phyloP scores from a whole-genome alignment of 2,888 invertebrate genomes.

The Chouioia cunea region DNA sequence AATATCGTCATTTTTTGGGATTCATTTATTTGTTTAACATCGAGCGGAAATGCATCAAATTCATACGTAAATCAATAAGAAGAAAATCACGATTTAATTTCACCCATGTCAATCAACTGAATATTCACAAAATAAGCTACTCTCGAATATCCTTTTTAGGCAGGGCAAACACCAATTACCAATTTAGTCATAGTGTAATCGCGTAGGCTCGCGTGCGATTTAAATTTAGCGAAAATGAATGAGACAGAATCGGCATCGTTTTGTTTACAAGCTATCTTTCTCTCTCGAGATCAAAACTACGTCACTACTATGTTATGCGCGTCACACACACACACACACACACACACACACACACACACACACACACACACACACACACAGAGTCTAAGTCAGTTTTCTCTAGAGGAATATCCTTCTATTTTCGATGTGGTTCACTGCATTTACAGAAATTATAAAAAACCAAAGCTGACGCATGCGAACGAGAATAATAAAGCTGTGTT shows the following conservation, averaged over 20 bases:
- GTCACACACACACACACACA: too few relatives aligned
- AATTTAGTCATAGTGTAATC: slow-evolving; percentile 20
- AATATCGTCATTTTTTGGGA: too few relatives aligned
- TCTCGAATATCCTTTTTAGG: slow-evolving; percentile 19
- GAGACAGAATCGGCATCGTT: slow-evolving; percentile 29
- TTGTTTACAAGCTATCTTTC: slow-evolving; percentile 20
- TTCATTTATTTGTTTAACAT: too few relatives aligned
- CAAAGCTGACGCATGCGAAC: too few relatives aligned
- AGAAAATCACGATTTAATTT: too few relatives aligned
- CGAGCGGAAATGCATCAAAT: too few relatives aligned
- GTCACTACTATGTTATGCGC: slow-evolving; percentile 1
- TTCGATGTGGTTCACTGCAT: slow-evolving; percentile 17
- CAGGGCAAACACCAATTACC: slow-evolving; percentile 10
- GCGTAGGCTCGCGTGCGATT: neutral
- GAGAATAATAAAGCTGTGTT: too few relatives aligned
- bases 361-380: too few relatives aligned
- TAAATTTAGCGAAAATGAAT: slow-evolving; percentile 32
- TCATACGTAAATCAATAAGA: too few relatives aligned
- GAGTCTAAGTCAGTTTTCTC: slow-evolving; percentile 1
- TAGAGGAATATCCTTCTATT: neutral
- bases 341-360: too few relatives aligned
- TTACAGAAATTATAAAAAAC: neutral
- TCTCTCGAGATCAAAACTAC: slow-evolving; percentile 9
- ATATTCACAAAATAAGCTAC: too few relatives aligned
- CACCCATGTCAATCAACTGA: too few relatives aligned